Base-by-base conservation (phyloP, 2,888 invertebrate species). In the Julus scandinavius region DNA sequence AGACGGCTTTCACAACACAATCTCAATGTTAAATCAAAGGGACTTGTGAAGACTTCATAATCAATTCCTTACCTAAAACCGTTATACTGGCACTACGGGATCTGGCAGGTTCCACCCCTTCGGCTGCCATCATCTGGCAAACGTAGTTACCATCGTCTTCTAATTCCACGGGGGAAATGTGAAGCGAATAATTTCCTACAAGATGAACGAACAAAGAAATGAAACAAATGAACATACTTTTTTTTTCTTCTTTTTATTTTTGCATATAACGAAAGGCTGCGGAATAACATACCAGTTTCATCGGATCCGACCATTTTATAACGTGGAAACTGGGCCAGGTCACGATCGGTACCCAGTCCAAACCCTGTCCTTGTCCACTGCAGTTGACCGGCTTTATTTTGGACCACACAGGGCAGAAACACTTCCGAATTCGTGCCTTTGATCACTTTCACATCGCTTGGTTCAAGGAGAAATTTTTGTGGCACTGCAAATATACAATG, bases 331-430 rank as follows among this genome's bases (percentile, higher is more conserved):
- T 97, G 97, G 89, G 96, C 96, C 89, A 99, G 94, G 91, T 97
- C 96, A 90, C 98, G 94, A 91, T 98, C 97, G 0, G 96, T 95
- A 1, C 99, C 99, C 54, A 99, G 94, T 0, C 98, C 99, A 91
- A 98, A 99, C 92, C 97, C 98, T 91, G 98, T 98, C 92, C 97
- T 97, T 89, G 98, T 98, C 99, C 99, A 99, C 92, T 99, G 99
- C 88, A 99, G 94, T 88, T 96, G 95, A 0, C 99, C 99, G 85
- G 94, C 95, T 92, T 97, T 97, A 91, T 96, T 95, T 92, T 97
- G 95, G 41, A 98, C 97, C 80, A 91, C 96, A 92, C 98, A 99
- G 5, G 97, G 97, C 89, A 98, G 93, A 41, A 87, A 20, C 17
- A 88, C 87, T 15, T 97, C 97, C 83, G 97, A 97, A 89, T 96